Percentiles rank a stretch among this genome's conserved stretches.
phyloP scores from a whole-genome alignment of 2,113 vertebrate species.

The Probosciger aterrimus region DNA sequence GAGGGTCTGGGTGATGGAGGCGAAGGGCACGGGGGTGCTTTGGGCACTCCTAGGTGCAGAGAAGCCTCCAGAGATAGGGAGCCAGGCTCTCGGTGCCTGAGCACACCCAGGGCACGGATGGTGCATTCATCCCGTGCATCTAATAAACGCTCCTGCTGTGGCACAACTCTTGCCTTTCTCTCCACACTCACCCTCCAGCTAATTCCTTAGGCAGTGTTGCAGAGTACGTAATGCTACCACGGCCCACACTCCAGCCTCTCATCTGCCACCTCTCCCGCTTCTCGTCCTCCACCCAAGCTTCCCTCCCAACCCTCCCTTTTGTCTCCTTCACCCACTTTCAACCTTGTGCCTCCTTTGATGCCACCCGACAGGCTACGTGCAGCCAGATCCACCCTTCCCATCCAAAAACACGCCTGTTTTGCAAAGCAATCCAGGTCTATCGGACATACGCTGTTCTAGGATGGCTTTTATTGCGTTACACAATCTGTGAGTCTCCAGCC shows the following conservation, averaged over 20 bases:
- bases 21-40: background rate
- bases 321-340: slow-evolving; percentile 65
- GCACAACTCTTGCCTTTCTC: background rate
- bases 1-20: background rate
- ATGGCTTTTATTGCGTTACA: background rate
- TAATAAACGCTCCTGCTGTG: background rate
- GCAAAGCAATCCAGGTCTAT: slow-evolving; percentile 5
- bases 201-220: background rate
- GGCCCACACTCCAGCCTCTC: slow-evolving; percentile 32
- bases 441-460: background rate
- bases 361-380: background rate
- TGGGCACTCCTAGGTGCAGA: background rate
- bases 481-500: background rate
- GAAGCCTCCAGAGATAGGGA: background rate
- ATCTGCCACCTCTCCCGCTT: slow-evolving; percentile 32
- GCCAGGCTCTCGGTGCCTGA: background rate
- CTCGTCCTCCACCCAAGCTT: slow-evolving; percentile 60
- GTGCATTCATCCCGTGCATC: background rate
- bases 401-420: slow-evolving; percentile 38
- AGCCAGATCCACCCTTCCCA: slow-evolving; percentile 48
- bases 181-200: background rate
- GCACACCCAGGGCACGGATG: background rate
- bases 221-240: background rate
- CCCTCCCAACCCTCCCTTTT: slow-evolving; percentile 60
- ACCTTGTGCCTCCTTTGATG: slow-evolving; percentile 59